These are phyloP conservation scores for Acanthoscelides obtectus DNA, from an alignment of 2,888 invertebrate species.

Conservation along the genomic window DNA sequence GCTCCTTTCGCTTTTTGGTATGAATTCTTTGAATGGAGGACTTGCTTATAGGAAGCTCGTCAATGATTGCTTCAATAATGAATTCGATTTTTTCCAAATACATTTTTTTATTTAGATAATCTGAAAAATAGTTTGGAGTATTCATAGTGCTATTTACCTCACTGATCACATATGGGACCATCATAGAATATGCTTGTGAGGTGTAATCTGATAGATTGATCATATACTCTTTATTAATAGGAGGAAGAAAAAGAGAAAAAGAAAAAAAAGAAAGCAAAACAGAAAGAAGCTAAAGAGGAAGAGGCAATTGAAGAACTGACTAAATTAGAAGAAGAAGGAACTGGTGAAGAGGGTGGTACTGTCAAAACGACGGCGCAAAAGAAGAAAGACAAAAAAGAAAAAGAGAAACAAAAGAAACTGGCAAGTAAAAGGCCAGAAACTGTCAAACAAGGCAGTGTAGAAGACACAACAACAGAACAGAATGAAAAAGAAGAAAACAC, in stretches of 20 bases:
- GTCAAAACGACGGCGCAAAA: conserved; percentile 82
- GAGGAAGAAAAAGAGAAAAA: conserved; percentile 41
- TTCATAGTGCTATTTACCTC: no score
- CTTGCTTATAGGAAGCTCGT: no score
- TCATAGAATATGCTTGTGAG: no score
- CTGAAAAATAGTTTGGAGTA: no score
- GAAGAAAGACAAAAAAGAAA: conserved; percentile 84
- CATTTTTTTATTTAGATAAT: no score
- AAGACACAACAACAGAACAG: conserved; percentile 41
- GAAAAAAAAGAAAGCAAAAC: conserved; percentile 24
- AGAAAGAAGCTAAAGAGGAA: conserved; percentile 26
- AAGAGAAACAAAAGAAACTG: conserved; percentile 69
- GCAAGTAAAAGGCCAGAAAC: conserved; percentile 53
- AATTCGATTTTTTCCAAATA: no score
- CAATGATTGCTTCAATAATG: no score
- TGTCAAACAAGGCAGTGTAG: conserved; percentile 16
- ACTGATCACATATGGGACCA: no score
- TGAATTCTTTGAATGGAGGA: no score
- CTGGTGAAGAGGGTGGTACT: conserved; percentile 55
- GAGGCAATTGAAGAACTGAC: conserved; percentile 16
- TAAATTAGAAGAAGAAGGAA: conserved; percentile 49
- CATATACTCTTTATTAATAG: conserved; percentile 28
- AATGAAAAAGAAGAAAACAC: conserved; percentile 46
- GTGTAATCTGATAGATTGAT: no score
- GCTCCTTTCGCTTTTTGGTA: no score